These are phyloP conservation scores for Nibea coibor DNA, from an alignment of 2,113 vertebrate species.

Conservation along the genomic window DNA sequence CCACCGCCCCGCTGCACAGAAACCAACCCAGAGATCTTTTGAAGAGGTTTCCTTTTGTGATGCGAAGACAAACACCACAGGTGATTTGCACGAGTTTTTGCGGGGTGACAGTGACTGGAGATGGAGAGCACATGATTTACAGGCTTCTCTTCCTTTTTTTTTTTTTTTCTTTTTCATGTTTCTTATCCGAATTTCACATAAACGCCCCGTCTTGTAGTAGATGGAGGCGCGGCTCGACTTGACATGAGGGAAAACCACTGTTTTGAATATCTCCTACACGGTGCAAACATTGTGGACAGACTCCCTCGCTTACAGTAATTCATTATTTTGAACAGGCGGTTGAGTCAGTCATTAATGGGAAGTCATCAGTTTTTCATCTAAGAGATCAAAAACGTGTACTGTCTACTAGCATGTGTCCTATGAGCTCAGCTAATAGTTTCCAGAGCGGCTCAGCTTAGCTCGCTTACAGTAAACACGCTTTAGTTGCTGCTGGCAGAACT, in stretches of 20 bases:
- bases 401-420: conserved; percentile 6
- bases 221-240: background rate
- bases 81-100: conserved; percentile 37
- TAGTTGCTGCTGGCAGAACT: background rate
- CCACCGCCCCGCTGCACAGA: conserved; percentile 19
- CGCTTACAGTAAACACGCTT: conserved; percentile 39
- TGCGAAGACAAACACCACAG: conserved; percentile 28
- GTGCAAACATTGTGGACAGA: conserved; percentile 22
- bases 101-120: conserved; percentile 31
- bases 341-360: conserved; percentile 67
- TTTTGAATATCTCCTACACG: conserved; percentile 56
- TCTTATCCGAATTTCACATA: conserved; percentile 49
- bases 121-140: conserved; percentile 64
- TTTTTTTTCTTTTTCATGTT: background rate
- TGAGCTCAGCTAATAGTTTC: conserved; percentile 52
- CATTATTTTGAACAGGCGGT: conserved; percentile 41
- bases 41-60: conserved; percentile 54
- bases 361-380: conserved; percentile 52
- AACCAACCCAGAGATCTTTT: conserved; percentile 23
- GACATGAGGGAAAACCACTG: conserved; percentile 37
- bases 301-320: conserved; percentile 66
- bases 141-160: background rate
- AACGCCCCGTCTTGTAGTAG: conserved; percentile 21
- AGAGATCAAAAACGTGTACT: conserved; percentile 22
- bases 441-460: conserved; percentile 20